A percentile compares a stretch with the other conserved stretches of the same genome.
These are phyloP conservation scores for Rosalia funebris DNA, from an alignment of 2,888 invertebrate genomes.

Conservation along the genomic window DNA sequence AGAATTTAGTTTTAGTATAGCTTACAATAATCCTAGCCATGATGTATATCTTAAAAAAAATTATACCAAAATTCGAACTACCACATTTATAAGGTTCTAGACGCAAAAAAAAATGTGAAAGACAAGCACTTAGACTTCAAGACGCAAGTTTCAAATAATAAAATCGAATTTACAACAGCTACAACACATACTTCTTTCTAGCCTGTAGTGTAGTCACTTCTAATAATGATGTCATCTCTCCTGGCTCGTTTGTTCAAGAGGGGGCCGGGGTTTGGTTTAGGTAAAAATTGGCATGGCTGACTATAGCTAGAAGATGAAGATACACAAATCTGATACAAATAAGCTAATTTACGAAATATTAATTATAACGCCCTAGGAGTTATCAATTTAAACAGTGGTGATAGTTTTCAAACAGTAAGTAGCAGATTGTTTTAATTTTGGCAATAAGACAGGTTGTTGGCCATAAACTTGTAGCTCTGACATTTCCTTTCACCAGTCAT, in stretches of 20 bases:
- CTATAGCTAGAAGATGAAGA: conserved; percentile 47
- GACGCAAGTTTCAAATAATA: no score
- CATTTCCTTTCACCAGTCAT: conserved; percentile 58
- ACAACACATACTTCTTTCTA: background rate
- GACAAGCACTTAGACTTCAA: no score
- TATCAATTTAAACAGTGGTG: conserved; percentile 31
- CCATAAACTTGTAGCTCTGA: conserved; percentile 59
- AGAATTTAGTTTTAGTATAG: no score
- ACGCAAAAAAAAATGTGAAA: no score
- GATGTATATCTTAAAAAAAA: no score
- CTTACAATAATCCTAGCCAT: no score
- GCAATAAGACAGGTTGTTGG: conserved; percentile 57
- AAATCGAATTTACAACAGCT: no score
- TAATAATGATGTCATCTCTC: conserved; percentile 37
- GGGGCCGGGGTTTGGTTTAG: conserved; percentile 55
- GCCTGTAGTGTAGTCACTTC: background rate
- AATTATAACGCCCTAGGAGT: conserved; percentile 32
- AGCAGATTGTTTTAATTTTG: conserved; percentile 24
- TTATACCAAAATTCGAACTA: no score
- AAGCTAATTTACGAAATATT: conserved; percentile 35
- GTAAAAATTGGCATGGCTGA: conserved; percentile 63
- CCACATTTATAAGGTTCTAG: no score
- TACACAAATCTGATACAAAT: conserved; percentile 52
- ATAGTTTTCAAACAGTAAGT: conserved; percentile 35
- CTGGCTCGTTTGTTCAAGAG: conserved; percentile 39